These are phyloP conservation scores for Alethe diademata DNA, from an alignment of 2,113 vertebrate species.

Conservation along the genomic window DNA sequence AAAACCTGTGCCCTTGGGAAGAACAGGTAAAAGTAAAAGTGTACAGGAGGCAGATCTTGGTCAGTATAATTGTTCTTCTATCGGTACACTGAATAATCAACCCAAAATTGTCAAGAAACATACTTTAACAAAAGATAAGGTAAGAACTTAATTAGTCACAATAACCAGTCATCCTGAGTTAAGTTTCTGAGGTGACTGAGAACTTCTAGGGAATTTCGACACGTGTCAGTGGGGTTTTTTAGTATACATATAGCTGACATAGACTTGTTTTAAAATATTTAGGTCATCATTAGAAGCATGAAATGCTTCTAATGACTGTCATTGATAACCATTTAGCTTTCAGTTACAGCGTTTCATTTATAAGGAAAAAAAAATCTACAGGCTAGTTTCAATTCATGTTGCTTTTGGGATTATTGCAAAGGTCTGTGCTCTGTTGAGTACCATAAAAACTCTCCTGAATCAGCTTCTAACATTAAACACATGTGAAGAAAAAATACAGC, in stretches of 20 bases:
- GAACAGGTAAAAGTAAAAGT: conserved; percentile 77
- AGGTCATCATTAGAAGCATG: background rate
- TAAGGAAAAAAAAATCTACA: background rate
- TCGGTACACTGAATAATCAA: conserved; percentile 64
- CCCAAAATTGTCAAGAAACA: conserved; percentile 78
- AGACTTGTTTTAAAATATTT: background rate
- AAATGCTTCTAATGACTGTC: background rate
- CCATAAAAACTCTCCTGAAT: background rate
- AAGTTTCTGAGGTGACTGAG: background rate
- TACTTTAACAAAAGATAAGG: conserved; percentile 74
- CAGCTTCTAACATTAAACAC: background rate
- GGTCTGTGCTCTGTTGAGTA: background rate
- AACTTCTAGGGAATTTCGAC: background rate
- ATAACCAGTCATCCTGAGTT: background rate
- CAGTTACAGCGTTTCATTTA: background rate
- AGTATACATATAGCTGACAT: background rate
- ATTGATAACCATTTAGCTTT: background rate
- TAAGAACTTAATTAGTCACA: conserved; percentile 34
- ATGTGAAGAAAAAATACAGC: background rate
- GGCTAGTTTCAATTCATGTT: background rate
- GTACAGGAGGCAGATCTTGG: conserved; percentile 75
- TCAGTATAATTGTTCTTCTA: conserved; percentile 56
- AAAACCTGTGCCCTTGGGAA: conserved; percentile 86
- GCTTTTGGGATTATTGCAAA: background rate
- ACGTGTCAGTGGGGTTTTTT: fast-evolving